phyloP scores from a whole-genome alignment of 2,797 vertebrate genomes.

The Limnodromus scolopaceus region DNA sequence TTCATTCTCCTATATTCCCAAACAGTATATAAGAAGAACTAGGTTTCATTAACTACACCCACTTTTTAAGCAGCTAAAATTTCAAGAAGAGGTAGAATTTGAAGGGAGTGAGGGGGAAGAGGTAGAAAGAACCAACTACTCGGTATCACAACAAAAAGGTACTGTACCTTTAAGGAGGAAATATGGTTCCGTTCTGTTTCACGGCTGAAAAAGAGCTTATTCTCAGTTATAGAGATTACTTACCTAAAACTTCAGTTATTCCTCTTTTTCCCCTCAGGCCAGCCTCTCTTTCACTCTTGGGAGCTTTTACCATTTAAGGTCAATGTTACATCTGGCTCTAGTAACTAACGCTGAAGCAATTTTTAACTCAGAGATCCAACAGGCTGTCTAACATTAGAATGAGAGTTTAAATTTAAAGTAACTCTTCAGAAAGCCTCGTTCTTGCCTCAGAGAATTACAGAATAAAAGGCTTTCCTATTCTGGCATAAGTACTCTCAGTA shows the following conservation, averaged over 20 bases:
- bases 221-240: conserved; percentile 81
- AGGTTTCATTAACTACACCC: background rate
- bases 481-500: background rate
- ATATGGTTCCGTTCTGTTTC: conserved; percentile 65
- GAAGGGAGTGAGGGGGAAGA: background rate
- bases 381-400: conserved; percentile 69
- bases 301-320: conserved; percentile 99
- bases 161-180: conserved; percentile 88
- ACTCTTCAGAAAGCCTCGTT: conserved; percentile 49
- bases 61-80: conserved; percentile 26
- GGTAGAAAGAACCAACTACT: conserved; percentile 17
- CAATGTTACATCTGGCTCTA: conserved; percentile 93
- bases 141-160: conserved; percentile 38
- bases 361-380: conserved; percentile 66
- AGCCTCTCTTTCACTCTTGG: conserved; percentile 95
- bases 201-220: conserved; percentile 80
- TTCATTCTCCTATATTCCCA: background rate
- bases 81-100: background rate
- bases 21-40: background rate
- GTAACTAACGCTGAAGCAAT: conserved; percentile 78
- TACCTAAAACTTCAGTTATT: conserved; percentile 87
- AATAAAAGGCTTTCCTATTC: conserved; percentile 53
- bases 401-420: conserved; percentile 55
- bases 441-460: conserved; percentile 37
- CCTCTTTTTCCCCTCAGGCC: conserved; percentile 86